Base-by-base conservation (phyloP, 2,113 vertebrate species). In the Peromyscus californicus region DNA sequence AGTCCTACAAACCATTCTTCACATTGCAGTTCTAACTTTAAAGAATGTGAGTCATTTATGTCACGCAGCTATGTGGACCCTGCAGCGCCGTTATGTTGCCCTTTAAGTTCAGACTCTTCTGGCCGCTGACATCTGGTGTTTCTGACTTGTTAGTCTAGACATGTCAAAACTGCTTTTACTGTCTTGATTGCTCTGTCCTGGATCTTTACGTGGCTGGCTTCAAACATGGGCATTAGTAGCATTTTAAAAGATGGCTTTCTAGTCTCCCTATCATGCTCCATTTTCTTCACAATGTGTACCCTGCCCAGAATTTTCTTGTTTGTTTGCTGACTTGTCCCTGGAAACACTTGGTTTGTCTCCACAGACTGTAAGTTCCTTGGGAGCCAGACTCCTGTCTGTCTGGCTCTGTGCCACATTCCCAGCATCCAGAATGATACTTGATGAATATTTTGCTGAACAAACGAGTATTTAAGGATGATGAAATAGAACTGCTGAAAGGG, bases 371-470 rank as follows among this genome's bases (percentile, higher is more conserved):
- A 90, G 29, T 95, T 96, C 72, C 48, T 92, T 88, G 59, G 61
- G 87, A 96, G 26, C 45, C 80, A 90, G 79, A 70, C 4, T 93
- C 22, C 36, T 91, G 65, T 79, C 69, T 91, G 1, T 48, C 84
- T 96, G 87, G 9, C 31, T 91, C 22, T 89, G 22, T 94, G 83
- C 59, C 75, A 11, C 36, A 39, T 80, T 93, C 76, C 31, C 31
- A n/a, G 69, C 7, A 61, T 29, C 3, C 87, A 48, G 36, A 89
- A 51, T 12, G 61, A 57, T 69, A 54, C 29, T 29, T 91, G 74
- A 39, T 94, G 89, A 95, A 48, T 93, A 74, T 93, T 95, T 94
- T 93, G 70, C 91, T 90, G 75, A 74, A 45, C 94, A 45, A 95
- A 57, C 89, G 70, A 72, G 85, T 80, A 82, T 96, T 87, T 93